Percentiles rank a stretch among this genome's conserved stretches.
Evolutionary conservation across 2,113 vertebrate genomes (phyloP).

Genomic region (Potamarius usumacintae): DNA sequence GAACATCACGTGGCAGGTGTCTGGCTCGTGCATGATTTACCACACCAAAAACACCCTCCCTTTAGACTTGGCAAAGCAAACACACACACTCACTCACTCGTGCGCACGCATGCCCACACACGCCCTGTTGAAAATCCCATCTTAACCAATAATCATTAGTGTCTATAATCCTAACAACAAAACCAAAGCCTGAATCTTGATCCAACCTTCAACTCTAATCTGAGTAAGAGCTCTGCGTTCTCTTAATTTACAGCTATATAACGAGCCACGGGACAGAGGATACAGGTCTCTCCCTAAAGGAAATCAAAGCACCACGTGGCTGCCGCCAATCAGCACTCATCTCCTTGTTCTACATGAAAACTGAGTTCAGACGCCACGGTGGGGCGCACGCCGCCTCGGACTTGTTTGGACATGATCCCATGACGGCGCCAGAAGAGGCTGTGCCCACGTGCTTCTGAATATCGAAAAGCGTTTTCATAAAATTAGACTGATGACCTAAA

Average conservation of each 20-base stretch:
- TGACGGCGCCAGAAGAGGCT: constrained; percentile 19
- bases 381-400: neutral
- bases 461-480: constrained; percentile 61
- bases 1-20: constrained; percentile 34
- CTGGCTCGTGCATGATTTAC: constrained; percentile 21
- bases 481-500: constrained; percentile 49
- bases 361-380: neutral
- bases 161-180: neutral
- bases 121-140: neutral
- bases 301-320: constrained; percentile 9
- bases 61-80: constrained; percentile 12
- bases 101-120: neutral
- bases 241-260: neutral
- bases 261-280: neutral
- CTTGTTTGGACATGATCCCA: constrained; percentile 14
- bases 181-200: neutral
- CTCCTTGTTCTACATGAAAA: constrained; percentile 43
- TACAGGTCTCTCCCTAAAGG: neutral
- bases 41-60: neutral
- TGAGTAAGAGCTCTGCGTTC: neutral
- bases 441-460: constrained; percentile 53
- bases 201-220: neutral
- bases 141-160: constrained; percentile 6
- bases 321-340: neutral
- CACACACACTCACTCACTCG: constrained; percentile 4